phyloP scores from a whole-genome alignment of 1,140 invertebrate genomes.

The Drosophila erecta region DNA sequence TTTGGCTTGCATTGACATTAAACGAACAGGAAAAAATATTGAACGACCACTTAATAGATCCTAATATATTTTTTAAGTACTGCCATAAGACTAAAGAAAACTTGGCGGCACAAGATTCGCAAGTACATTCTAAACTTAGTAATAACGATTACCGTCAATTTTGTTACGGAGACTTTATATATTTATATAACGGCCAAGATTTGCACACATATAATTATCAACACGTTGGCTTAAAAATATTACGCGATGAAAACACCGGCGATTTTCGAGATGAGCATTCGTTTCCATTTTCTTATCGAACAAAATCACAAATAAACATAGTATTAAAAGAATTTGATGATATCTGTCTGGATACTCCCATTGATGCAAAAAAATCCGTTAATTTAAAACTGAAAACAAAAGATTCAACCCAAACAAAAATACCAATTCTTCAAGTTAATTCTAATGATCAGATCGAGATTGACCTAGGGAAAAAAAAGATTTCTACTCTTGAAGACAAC shows the following conservation, averaged over 20 bases:
- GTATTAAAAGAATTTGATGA: conserved; percentile 12
- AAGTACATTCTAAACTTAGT: neutral
- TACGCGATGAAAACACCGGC: conserved; percentile 64
- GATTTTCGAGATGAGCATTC: conserved; percentile 76
- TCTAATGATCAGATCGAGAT: neutral
- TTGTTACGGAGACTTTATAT: conserved; percentile 7
- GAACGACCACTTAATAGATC: conserved; percentile 64
- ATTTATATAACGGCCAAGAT: conserved; percentile 55
- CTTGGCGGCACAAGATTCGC: neutral
- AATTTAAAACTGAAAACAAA: conserved; percentile 1
- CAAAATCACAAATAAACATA: conserved; percentile 77
- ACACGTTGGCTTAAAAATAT: conserved; percentile 55
- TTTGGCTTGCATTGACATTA: conserved; percentile 49
- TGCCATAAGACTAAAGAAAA: conserved; percentile 8
- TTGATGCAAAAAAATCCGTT: neutral
- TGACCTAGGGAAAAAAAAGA: neutral
- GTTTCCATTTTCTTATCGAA: conserved; percentile 69
- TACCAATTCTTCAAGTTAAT: neutral
- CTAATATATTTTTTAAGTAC: conserved; percentile 60
- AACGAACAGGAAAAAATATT: conserved; percentile 60
- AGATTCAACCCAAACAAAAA: neutral
- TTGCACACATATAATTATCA: conserved; percentile 53
- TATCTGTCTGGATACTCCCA: neutral
- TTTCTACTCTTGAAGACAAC: neutral
- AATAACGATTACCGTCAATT: conserved; percentile 7